Evolutionary conservation across 2,113 vertebrate genomes (phyloP), one percentile per base, ranked within the genome.

Genomic region (Ammodytes marinus): DNA sequence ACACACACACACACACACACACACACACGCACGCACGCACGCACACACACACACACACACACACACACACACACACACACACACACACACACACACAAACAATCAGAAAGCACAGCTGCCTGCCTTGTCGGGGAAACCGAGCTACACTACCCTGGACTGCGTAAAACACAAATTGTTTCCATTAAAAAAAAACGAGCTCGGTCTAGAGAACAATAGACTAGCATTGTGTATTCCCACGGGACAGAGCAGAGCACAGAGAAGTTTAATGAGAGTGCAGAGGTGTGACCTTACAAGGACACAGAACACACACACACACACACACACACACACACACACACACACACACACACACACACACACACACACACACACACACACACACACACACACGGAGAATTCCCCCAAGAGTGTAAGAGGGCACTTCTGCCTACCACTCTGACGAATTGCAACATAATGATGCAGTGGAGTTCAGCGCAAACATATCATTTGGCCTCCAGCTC

Each of bases 401-500:
- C 73, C 80, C 12, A 46, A 46, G 69, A 80, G 84, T 87, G 80
- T 85, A 64, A 85, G 86, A 76, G 79, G 63, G 67, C 86, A 66
- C 15, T 83, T 80, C 82, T 77, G 76, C 77, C 87, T 82, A 88
- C 92, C 86, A 11, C 82, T 81, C 74, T 58, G 87, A 84, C 79
- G 81, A 86, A 88, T 77, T 87, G 88, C 86, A 86, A 83, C 89
- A 91, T 91, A 93, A 92, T 91, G 89, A 86, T 85, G 91, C 84
- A 88, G 84, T 76, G 63, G 27, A 88, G 86, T 17, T 70, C 63
- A 70, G 63, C 60, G 5, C 87, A 86, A 94, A 91, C 94, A 90
- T 94, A 78, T 93, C 89, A 94, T 94, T 95, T 95, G 87, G 91
- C 89, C 86, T 92, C 85, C 63, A 69, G 87, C 82, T 86, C 81